Evolutionary conservation across 2,797 vertebrate genomes (phyloP).

Genomic region (Artibeus lituratus): DNA sequence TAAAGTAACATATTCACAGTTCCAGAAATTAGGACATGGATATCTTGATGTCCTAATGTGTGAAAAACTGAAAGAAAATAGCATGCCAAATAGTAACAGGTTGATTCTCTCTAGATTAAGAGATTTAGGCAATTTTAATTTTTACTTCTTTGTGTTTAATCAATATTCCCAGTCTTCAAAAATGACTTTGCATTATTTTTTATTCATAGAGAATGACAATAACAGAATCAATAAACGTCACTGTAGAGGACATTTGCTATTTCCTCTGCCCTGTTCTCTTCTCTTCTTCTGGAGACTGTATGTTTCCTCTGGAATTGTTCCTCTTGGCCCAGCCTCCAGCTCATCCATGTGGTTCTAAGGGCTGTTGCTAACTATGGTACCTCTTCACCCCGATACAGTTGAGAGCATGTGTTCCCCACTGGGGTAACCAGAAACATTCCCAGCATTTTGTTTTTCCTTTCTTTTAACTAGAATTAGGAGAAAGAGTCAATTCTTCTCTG

Average conservation of each 20-base stretch:
- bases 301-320: neutral
- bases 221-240: neutral
- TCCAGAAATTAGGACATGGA: neutral
- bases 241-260: neutral
- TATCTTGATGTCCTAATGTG: neutral
- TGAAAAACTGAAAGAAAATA: neutral
- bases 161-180: neutral
- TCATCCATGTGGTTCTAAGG: neutral
- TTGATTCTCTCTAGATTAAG: neutral
- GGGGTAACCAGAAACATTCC: neutral
- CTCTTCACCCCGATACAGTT: neutral
- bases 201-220: neutral
- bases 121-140: neutral
- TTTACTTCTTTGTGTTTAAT: slow-evolving; percentile 4
- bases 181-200: neutral
- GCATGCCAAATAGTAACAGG: neutral
- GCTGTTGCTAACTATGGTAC: neutral
- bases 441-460: neutral
- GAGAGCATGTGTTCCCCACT: neutral
- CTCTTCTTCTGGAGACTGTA: neutral
- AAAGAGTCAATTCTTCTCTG: slow-evolving; percentile 15
- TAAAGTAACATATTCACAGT: neutral
- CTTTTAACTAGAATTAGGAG: neutral
- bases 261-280: neutral
- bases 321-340: neutral